Evolutionary conservation across 2,888 invertebrate genomes (phyloP).

Genomic region (Drosophila nigricruria): DNA sequence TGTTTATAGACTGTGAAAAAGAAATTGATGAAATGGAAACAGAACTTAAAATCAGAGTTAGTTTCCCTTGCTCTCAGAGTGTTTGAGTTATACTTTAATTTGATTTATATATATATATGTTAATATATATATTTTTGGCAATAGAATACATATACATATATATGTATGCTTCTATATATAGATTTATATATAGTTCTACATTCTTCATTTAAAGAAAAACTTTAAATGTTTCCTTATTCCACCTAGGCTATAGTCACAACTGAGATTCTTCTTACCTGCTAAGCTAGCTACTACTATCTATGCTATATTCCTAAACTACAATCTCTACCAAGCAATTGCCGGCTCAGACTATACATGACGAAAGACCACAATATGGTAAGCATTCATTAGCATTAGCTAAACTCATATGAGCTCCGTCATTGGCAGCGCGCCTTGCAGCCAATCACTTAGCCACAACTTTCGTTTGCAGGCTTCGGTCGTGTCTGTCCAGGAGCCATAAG

Average conservation of each 20-base stretch:
- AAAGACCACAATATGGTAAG: neutral
- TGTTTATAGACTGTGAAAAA: slow-evolving; percentile 10
- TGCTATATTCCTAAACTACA: neutral
- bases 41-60: slow-evolving; percentile 35
- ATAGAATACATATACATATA: too few species aligned
- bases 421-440: slow-evolving; percentile 25
- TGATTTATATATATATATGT: too few species aligned
- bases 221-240: neutral
- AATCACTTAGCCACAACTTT: slow-evolving; percentile 43
- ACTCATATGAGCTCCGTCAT: slow-evolving; percentile 20
- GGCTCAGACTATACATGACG: slow-evolving; percentile 3
- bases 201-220: neutral
- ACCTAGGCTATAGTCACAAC: too few species aligned
- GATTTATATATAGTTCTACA: too few species aligned
- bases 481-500: slow-evolving; percentile 29
- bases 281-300: neutral
- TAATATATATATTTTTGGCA: too few species aligned
- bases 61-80: too few species aligned
- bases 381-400: slow-evolving; percentile 41
- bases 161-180: too few species aligned
- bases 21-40: slow-evolving; percentile 34
- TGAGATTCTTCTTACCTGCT: neutral
- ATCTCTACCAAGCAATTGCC: neutral
- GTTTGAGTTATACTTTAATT: too few species aligned
- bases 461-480: slow-evolving; percentile 21